These are phyloP conservation scores for Trichogramma evanescens DNA, from an alignment of 2,888 invertebrate species.

Conservation along the genomic window DNA sequence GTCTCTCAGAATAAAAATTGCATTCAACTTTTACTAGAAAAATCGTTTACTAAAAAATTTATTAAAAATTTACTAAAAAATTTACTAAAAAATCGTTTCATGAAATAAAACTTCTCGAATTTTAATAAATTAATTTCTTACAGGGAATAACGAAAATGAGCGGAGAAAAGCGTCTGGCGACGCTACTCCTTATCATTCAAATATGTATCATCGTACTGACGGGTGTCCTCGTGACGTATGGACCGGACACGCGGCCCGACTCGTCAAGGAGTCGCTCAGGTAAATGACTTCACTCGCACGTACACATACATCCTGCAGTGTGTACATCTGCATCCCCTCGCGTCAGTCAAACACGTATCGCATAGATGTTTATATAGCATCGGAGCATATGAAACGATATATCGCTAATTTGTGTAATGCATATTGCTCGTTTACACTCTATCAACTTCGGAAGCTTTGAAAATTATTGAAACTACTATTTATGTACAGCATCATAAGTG, in stretches of 20 bases:
- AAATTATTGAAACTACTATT: no score
- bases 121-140: neutral
- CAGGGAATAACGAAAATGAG: constrained; percentile 28
- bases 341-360: no score
- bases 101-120: neutral
- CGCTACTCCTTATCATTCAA: constrained; percentile 50
- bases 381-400: no score
- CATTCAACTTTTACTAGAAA: neutral
- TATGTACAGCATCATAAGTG: no score
- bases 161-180: constrained; percentile 36
- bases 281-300: constrained; percentile 20
- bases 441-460: no score
- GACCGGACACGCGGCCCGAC: constrained; percentile 35
- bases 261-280: constrained; percentile 26
- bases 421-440: no score
- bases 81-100: neutral
- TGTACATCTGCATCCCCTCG: no score
- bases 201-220: constrained; percentile 50
- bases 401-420: no score
- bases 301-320: neutral
- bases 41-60: no score
- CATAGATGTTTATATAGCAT: no score
- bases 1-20: no score
- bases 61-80: no score
- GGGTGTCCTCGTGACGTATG: constrained; percentile 50